Conservation (phyloP, 2,888 invertebrate genomes). For the Drosophila bunnanda region DNA sequence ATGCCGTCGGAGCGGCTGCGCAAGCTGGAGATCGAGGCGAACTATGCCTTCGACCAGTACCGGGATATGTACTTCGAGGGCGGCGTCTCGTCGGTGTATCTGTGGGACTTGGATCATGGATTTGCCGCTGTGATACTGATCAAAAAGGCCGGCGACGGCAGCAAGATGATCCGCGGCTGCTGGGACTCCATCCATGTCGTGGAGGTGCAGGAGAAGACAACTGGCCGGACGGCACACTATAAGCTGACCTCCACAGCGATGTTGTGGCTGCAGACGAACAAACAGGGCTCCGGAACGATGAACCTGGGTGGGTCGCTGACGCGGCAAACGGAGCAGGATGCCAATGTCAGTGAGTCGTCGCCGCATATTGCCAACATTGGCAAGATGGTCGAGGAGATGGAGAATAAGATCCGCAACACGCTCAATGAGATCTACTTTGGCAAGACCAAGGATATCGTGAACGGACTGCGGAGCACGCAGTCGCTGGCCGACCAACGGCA, state of each 20-base stretch:
- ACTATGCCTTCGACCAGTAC: conserved; percentile 99
- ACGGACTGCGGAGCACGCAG: conserved; percentile 93
- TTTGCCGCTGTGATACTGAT: conserved; percentile 99
- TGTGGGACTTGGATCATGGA: conserved; percentile 99
- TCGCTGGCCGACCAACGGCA: conserved; percentile 93
- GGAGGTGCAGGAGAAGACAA: conserved; percentile 98
- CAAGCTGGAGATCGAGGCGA: conserved; percentile 98
- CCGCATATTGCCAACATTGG: conserved; percentile 99
- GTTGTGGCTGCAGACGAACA: conserved; percentile 99
- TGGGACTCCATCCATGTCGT: conserved; percentile 99
- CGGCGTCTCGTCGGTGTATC: conserved; percentile 99
- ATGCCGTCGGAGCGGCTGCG: conserved; percentile 98
- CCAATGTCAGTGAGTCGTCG: conserved; percentile 94
- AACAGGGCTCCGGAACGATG: conserved; percentile 98
- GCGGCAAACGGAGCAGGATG: conserved; percentile 97
- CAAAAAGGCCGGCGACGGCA: conserved; percentile 99
- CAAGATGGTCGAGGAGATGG: conserved; percentile 99
- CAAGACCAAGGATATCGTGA: conserved; percentile 99
- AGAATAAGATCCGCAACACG: conserved; percentile 99
- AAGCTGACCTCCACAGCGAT: conserved; percentile 99
- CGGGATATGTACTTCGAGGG: conserved; percentile 99
- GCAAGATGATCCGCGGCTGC: conserved; percentile 99
- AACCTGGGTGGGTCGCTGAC: conserved; percentile 99
- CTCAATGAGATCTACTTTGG: conserved; percentile 99
- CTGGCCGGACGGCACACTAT: conserved; percentile 97